A percentile compares a stretch with the other conserved stretches of the same genome.
These are phyloP conservation scores for Gorsachius magnificus DNA, from an alignment of 2,797 vertebrate genomes.

Conservation along the genomic window DNA sequence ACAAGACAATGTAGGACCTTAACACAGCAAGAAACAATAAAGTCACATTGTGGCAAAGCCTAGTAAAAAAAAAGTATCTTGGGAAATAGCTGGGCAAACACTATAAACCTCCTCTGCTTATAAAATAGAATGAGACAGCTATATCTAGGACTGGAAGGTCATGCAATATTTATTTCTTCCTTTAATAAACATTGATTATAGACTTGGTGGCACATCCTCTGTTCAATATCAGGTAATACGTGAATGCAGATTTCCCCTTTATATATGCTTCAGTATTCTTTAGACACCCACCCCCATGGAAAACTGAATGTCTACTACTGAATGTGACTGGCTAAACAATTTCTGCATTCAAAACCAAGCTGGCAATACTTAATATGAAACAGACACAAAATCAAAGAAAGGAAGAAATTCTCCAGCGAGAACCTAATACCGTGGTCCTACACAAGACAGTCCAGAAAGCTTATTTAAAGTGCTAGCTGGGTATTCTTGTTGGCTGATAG, in stretches of 20 bases:
- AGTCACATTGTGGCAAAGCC: not conserved
- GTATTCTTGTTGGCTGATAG: not conserved
- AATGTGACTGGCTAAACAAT: not conserved
- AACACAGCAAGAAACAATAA: not conserved
- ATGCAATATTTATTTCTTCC: not conserved
- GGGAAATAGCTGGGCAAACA: slow-evolving; percentile 1
- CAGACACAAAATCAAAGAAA: not conserved
- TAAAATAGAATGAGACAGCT: not conserved
- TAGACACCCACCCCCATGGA: not conserved
- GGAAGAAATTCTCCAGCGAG: not conserved
- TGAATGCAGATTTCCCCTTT: not conserved
- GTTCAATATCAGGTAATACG: not conserved
- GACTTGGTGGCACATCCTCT: not conserved
- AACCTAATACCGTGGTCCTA: not conserved
- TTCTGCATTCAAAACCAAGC: not conserved
- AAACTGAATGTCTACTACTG: not conserved
- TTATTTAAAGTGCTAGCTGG: not conserved
- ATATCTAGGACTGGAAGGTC: not conserved
- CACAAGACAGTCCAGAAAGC: not conserved
- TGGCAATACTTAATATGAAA: not conserved
- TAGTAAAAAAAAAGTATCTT: not conserved
- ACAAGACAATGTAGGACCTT: not conserved
- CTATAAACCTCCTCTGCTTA: not conserved
- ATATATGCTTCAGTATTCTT: not conserved
- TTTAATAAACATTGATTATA: not conserved